Base-by-base conservation (phyloP, 2,797 vertebrate species). In the Gorsachius magnificus region DNA sequence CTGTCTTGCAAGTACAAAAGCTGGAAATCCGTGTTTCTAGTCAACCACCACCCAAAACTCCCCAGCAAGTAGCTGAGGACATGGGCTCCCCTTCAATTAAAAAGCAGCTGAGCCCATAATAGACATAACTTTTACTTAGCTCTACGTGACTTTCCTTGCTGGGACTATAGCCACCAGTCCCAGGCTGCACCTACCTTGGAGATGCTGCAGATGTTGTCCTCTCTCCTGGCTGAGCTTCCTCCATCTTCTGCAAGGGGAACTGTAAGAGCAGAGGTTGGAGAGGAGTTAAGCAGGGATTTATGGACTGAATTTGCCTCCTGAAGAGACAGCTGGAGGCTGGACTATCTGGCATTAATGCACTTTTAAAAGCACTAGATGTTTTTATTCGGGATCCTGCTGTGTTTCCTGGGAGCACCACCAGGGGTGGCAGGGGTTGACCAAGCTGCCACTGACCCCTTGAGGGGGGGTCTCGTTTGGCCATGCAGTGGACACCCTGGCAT, bases 101-200 rank as follows among this genome's bases (percentile, higher is more conserved):
- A 74, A 57, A 58, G 20, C 54, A 83, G 28, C 15, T 1, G 0
- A 63, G 24, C 64, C 65, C 5, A 5, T 50, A 70, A 18, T 17
- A 72, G 35, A 36, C 12, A 12, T 54, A 46, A 69, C 28, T 41
- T 53, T 45, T 16, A 41, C 25, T 38, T 26, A 46, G 36, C 29
- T 70, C n/a, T 36, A 10, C 9, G 2, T 12, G 41, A 38, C 20
- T 48, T 65, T 58, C 33, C 35, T 35, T 1, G 0, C 16, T 18
- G 9, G 19, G 18, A 29, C 10, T 57, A 48, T 21, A 78, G n/a
- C n/a, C 28, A 25, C n/a, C 1, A 2, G 11, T 48, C 17, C 46
- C 1, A 0, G 43, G 48, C 14, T 72, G 22, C n/a, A 36, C 33
- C 25, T 31, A 22, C 61, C 21, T 68, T 2, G 3, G 17, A n/a